Evolutionary conservation across 2,888 invertebrate species (phyloP).

Genomic region (Choristoneura rosaceana): DNA sequence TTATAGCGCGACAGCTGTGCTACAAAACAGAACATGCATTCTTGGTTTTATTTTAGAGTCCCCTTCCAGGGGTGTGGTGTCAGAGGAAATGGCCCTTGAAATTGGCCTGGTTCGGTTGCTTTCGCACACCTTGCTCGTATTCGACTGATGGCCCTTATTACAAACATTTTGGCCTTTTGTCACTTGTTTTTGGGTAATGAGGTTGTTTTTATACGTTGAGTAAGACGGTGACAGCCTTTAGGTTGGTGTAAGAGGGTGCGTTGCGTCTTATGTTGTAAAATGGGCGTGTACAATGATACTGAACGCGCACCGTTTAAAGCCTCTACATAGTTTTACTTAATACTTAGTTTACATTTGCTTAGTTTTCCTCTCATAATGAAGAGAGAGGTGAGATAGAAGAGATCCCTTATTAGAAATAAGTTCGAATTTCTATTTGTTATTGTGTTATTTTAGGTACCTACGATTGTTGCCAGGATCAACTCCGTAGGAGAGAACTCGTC

Average conservation of each 20-base stretch:
- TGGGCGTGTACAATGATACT: background rate
- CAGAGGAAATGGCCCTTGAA: slow-evolving; percentile 82
- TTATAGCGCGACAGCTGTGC: slow-evolving; percentile 38
- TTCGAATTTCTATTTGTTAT: no score
- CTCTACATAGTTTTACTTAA: no score
- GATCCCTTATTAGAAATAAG: no score
- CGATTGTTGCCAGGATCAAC: no score
- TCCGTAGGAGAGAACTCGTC: no score
- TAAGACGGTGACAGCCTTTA: slow-evolving; percentile 9
- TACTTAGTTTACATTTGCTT: no score
- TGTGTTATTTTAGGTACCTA: no score
- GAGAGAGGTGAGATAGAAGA: no score
- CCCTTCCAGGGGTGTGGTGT: slow-evolving; percentile 63
- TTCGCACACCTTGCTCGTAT: slow-evolving; percentile 76
- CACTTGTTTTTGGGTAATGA: slow-evolving; percentile 58
- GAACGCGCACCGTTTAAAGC: no score
- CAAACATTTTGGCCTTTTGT: slow-evolving; percentile 65
- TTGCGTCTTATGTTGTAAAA: background rate
- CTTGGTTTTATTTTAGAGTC: slow-evolving; percentile 65
- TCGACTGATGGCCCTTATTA: slow-evolving; percentile 78
- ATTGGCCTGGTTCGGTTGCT: slow-evolving; percentile 74
- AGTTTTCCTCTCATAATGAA: no score
- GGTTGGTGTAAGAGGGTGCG: background rate
- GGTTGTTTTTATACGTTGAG: slow-evolving; percentile 22
- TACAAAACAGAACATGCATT: slow-evolving; percentile 47